Conservation (phyloP, 2,113 vertebrate species). For the Cynopterus brachyotis region DNA sequence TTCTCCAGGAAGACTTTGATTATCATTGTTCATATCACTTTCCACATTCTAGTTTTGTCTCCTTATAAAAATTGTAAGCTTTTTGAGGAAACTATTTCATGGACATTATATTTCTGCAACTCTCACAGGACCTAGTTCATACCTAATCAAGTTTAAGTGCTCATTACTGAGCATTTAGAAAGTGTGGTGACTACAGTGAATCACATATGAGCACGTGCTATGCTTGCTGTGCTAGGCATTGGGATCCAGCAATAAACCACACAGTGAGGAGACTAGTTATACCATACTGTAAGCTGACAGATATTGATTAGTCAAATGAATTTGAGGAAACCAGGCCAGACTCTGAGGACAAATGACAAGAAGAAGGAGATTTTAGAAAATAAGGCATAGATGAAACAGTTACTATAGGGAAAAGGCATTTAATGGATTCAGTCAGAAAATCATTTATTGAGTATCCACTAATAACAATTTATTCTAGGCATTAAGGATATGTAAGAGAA, state of each 20-base stretch:
- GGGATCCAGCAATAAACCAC: neutral
- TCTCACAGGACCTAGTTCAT: neutral
- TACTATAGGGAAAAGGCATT: neutral
- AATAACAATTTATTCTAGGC: constrained; percentile 5
- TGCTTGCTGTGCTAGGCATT: neutral
- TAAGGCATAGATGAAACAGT: neutral
- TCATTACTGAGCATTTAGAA: neutral
- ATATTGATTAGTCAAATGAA: neutral
- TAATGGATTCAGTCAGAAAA: neutral
- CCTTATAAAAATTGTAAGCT: neutral
- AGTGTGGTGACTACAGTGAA: neutral
- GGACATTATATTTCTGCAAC: neutral
- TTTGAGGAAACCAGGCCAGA: constrained; percentile 28
- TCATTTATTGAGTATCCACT: neutral
- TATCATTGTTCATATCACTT: neutral
- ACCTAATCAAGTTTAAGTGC: neutral
- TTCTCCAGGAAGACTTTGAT: neutral
- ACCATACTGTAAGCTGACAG: neutral
- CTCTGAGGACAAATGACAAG: constrained; percentile 40
- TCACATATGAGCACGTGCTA: neutral
- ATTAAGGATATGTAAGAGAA: neutral
- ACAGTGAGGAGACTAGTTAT: neutral
- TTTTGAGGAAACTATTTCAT: neutral
- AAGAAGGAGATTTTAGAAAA: constrained; percentile 28
- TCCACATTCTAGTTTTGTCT: neutral